Conservation (phyloP, 2,888 invertebrate species). For the Microplitis deprimator region DNA sequence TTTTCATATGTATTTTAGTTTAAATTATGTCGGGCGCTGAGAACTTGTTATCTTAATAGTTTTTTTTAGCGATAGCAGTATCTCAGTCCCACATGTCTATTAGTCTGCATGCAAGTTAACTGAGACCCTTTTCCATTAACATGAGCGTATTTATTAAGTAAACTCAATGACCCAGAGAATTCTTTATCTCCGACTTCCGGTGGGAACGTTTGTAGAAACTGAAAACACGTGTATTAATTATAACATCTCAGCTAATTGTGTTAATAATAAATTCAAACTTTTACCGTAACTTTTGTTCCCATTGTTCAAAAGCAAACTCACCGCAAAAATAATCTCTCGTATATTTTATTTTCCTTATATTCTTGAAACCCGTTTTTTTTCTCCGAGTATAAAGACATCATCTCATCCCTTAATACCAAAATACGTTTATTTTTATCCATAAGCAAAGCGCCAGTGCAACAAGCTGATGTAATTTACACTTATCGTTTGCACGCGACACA, state of each 20-base stretch:
- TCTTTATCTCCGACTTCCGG: conserved; percentile 31
- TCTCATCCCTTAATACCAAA: not conserved
- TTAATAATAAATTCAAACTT: conserved; percentile 32
- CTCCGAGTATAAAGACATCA: not conserved
- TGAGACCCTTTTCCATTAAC: conserved; percentile 6
- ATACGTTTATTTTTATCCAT: not conserved
- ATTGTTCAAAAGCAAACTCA: conserved; percentile 9
- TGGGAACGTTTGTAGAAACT: conserved; percentile 35
- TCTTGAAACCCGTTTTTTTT: not conserved
- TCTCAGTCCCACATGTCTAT: not conserved
- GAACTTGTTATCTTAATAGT: not conserved
- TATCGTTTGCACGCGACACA: conserved; percentile 66
- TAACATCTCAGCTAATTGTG: conserved; percentile 29
- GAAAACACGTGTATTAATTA: conserved; percentile 30
- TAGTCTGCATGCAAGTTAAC: not conserved
- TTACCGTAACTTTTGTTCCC: conserved; percentile 26
- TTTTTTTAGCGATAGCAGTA: not conserved
- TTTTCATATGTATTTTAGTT: too few species aligned
- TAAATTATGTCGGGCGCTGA: not conserved
- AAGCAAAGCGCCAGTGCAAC: conserved; percentile 26
- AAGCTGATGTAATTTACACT: conserved; percentile 62
- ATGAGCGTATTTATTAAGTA: conserved; percentile 18
- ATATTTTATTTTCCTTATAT: not conserved
- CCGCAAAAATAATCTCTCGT: not conserved
- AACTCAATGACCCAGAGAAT: conserved; percentile 31